Percentiles rank a stretch among this genome's conserved stretches.
Evolutionary conservation across 2,113 vertebrate genomes (phyloP).

Genomic region (Saguinus imperator): DNA sequence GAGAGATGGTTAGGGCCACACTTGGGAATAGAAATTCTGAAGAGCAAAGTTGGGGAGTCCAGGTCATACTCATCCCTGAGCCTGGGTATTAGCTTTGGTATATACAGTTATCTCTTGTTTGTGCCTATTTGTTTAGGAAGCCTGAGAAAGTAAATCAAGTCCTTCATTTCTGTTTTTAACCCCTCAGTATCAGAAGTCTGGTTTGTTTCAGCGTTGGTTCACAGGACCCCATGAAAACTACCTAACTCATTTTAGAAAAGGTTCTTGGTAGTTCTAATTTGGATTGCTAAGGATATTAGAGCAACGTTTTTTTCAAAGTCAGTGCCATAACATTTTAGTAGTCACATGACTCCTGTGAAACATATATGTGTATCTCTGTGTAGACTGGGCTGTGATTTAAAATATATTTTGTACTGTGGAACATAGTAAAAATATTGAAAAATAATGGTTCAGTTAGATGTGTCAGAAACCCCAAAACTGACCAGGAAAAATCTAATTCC

Average conservation of each 20-base stretch:
- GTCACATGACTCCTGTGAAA: background rate
- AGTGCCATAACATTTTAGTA: background rate
- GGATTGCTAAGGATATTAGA: background rate
- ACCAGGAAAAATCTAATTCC: background rate
- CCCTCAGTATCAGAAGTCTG: background rate
- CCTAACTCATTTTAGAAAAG: background rate
- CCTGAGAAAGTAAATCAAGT: background rate
- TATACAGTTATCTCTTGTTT: background rate
- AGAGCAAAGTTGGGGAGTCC: background rate
- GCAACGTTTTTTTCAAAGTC: background rate
- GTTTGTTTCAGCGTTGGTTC: background rate
- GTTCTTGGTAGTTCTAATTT: background rate
- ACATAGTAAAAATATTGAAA: background rate
- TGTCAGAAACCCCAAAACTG: background rate
- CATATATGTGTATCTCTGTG: background rate
- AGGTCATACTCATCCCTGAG: background rate
- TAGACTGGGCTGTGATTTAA: background rate
- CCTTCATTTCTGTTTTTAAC: background rate
- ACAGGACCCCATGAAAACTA: background rate
- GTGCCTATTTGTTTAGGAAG: background rate
- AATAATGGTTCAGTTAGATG: background rate
- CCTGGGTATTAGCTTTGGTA: background rate
- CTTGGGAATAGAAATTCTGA: background rate
- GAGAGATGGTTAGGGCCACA: background rate
- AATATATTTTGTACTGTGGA: background rate